Evolutionary conservation across 30 jellyfish, hydroid and myxozoan genomes (phyloP), one percentile per base, ranked within the genome.

Genomic region (Cassiopea andromeda): DNA sequence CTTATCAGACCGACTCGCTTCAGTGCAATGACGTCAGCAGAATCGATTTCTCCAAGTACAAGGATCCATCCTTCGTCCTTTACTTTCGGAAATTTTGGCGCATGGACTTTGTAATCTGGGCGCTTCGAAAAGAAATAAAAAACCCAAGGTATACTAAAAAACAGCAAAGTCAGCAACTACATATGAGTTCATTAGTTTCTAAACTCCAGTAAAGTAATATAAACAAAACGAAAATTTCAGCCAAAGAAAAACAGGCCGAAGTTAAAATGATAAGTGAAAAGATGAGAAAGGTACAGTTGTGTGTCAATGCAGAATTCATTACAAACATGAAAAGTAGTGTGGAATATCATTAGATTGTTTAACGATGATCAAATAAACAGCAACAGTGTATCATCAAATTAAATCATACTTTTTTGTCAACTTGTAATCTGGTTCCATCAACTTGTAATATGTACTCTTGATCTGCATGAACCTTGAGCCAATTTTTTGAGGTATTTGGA

Each of bases 31-130:
- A 92, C 82, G 61, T 96, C 98, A 17, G 91, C 91, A 19, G 85
- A 45, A 82, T 92, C 97, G 16, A 88, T 73, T 59, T 92, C 98
- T 44, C 98, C 99, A 70, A 96, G 77, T 10, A 88, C 93, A 17
- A 96, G 67, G 45, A 93, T 82, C 99, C 99, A 96, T 44, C 98
- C 98, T 87, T 92, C 99, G 61, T 93, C 98, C 78, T 92, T 90
- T 47, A 70, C 91, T 80, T 93, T 96, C 13, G 98, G 93, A 82
- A 96, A 95, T 45, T 77, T 79, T 18, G 98, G 98, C 2, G 98
- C 85, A 61, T 92, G 80, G 9, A 93, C 98, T 72, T 84, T 95
- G 82, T 49, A 60, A 44, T 91, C 94, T 18, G 68, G 82, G 43
- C 97, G 92, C 98, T 94, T 46, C 47, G 48, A 69, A 57, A 77